phyloP scores from a whole-genome alignment of 2,113 vertebrate species.

The mouse (Mus musculus) region DNA sequence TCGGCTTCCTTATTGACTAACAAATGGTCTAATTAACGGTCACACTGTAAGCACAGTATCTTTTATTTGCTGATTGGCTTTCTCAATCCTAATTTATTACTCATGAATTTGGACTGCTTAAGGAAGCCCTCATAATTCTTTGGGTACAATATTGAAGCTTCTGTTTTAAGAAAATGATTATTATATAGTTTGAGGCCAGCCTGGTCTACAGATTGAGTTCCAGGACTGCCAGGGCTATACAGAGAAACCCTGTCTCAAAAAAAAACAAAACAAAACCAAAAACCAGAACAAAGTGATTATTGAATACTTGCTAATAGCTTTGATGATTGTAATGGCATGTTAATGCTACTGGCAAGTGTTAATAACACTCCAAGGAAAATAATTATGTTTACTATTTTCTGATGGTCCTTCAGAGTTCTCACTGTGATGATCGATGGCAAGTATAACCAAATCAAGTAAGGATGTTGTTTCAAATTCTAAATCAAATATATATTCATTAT shows the following conservation, averaged over 20 bases:
- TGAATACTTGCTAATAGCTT: not conserved
- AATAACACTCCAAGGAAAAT: not conserved
- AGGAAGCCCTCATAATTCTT: not conserved
- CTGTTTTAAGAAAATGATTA: not conserved
- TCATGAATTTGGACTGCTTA: not conserved
- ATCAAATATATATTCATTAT: conserved; percentile 5
- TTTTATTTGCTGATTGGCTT: conserved; percentile 42
- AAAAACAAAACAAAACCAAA: too few species aligned
- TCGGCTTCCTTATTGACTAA: not conserved
- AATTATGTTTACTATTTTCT: not conserved
- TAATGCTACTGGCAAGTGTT: not conserved
- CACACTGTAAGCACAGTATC: not conserved
- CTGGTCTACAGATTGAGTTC: too few species aligned
- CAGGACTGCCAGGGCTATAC: too few species aligned
- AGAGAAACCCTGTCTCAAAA: too few species aligned
- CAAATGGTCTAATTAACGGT: not conserved
- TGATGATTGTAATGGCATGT: conserved; percentile 24
- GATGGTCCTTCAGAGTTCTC: not conserved
- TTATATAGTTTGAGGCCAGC: too few species aligned
- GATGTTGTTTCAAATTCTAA: conserved; percentile 26
- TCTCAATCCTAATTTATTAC: not conserved
- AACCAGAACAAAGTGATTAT: not conserved
- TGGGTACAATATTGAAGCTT: not conserved
- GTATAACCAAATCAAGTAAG: not conserved
- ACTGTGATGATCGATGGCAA: not conserved